Evolutionary conservation across 2,113 vertebrate genomes (phyloP).

Genomic region (Mohoua ochrocephala): DNA sequence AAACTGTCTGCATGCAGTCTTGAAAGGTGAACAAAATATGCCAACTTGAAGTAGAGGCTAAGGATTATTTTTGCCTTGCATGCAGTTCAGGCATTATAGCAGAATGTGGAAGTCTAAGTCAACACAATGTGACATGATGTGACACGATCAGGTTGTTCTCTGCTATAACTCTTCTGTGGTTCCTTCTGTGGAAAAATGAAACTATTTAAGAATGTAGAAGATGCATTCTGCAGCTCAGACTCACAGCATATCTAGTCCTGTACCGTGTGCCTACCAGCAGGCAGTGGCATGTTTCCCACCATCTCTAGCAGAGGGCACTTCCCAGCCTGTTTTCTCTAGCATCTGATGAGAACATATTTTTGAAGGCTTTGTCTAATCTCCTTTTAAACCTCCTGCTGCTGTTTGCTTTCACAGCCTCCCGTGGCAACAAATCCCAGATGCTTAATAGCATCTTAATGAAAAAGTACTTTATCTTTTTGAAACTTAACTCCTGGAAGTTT

Average conservation of each 20-base stretch:
- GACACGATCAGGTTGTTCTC: neutral
- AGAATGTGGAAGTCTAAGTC: neutral
- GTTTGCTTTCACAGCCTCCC: neutral
- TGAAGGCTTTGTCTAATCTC: neutral
- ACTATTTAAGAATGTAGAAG: neutral
- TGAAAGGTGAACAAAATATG: neutral
- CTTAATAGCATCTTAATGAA: neutral
- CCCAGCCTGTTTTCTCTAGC: neutral
- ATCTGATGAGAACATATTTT: neutral
- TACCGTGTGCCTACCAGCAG: neutral
- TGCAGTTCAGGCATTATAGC: neutral
- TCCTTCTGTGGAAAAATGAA: neutral
- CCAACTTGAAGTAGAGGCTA: neutral
- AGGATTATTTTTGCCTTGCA: neutral
- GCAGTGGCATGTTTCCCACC: neutral
- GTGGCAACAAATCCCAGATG: neutral
- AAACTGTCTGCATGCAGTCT: neutral
- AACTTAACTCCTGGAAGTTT: neutral
- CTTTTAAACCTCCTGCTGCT: neutral
- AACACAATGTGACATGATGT: neutral
- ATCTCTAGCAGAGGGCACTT: neutral
- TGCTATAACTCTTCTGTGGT: neutral
- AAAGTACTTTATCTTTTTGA: neutral
- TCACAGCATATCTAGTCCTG: fast-evolving
- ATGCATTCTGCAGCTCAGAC: neutral